phyloP scores from a whole-genome alignment of 2,888 invertebrate species.

The Deilephila elpenor region DNA sequence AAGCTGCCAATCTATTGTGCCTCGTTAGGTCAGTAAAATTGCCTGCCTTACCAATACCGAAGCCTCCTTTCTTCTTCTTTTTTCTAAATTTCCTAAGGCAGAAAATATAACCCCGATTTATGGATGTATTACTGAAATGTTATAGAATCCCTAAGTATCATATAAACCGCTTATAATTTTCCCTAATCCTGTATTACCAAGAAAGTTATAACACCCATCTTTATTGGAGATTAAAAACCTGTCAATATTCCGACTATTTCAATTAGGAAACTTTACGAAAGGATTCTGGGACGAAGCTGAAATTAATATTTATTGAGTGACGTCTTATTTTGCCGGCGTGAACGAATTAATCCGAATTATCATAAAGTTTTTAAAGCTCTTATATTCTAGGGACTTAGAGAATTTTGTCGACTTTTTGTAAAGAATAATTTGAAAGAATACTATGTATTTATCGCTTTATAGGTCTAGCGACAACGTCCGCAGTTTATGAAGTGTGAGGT shows the following conservation, averaged over 20 bases:
- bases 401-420: too few relatives aligned
- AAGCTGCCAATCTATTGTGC: too few relatives aligned
- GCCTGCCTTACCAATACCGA: too few relatives aligned
- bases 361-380: not conserved
- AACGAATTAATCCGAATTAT: not conserved
- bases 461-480: too few relatives aligned
- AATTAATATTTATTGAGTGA: slow-evolving; percentile 15
- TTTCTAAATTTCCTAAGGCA: too few relatives aligned
- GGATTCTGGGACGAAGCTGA: not conserved
- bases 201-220: not conserved
- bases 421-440: too few relatives aligned
- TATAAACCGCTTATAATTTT: not conserved
- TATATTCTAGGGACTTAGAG: not conserved
- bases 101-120: too few relatives aligned
- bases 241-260: slow-evolving; percentile 12
- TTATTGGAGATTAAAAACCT: not conserved
- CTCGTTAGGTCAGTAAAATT: too few relatives aligned
- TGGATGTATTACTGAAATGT: too few relatives aligned
- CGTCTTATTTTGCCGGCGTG: not conserved
- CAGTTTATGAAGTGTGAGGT: too few relatives aligned
- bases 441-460: too few relatives aligned
- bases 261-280: slow-evolving; percentile 3
- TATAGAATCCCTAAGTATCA: not conserved
- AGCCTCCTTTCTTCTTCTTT: too few relatives aligned
- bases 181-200: not conserved